These are phyloP conservation scores for Myathropa florea DNA, from an alignment of 2,888 invertebrate genomes.

Conservation along the genomic window DNA sequence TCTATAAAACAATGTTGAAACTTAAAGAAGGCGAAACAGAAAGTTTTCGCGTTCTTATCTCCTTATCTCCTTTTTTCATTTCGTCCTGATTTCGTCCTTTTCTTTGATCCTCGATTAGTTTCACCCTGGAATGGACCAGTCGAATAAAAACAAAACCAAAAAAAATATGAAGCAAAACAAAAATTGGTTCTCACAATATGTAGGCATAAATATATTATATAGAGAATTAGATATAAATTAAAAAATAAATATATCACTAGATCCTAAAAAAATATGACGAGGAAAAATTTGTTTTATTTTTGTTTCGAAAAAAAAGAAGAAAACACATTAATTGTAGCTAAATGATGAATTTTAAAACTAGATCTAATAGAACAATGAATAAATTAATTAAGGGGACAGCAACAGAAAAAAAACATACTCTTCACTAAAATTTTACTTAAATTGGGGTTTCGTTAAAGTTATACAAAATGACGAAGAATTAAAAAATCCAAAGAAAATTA, in stretches of 20 bases:
- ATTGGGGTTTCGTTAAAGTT: constrained; percentile 67
- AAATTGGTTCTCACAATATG: constrained; percentile 58
- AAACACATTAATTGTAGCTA: constrained; percentile 1
- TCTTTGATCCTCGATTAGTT: constrained; percentile 23
- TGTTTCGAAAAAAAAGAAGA: constrained; percentile 37
- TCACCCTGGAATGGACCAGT: constrained; percentile 67
- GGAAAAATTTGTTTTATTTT: constrained; percentile 57
- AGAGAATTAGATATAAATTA: constrained; percentile 26
- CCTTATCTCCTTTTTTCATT: not conserved
- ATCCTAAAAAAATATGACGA: constrained; percentile 64
- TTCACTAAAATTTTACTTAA: constrained; percentile 38
- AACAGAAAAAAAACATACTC: constrained; percentile 7
- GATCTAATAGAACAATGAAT: constrained; percentile 43
- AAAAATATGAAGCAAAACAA: not conserved
- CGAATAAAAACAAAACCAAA: constrained; percentile 29
- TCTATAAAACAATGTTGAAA: constrained; percentile 41
- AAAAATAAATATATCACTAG: constrained; percentile 72
- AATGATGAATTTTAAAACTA: constrained; percentile 31
- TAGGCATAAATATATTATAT: not conserved
- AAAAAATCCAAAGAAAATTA: not conserved
- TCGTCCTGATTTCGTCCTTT: not conserved
- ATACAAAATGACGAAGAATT: constrained; percentile 14
- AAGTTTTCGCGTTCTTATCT: not conserved
- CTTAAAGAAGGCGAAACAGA: constrained; percentile 19
- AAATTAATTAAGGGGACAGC: constrained; percentile 38